Conservation (phyloP, 2,888 invertebrate species). For the Ypsolopha sequella region DNA sequence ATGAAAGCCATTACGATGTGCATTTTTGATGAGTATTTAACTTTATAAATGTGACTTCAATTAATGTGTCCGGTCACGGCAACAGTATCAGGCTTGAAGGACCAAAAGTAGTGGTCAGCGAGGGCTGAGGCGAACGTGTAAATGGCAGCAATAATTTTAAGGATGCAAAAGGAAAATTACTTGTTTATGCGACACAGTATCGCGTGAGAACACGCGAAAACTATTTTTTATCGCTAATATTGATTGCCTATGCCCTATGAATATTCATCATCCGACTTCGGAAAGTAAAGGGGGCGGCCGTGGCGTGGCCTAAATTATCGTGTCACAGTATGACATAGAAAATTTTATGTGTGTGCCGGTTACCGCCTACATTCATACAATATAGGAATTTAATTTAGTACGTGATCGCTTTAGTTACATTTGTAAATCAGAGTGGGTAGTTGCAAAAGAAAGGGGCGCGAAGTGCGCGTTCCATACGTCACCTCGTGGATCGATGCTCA, state of each 20-base stretch:
- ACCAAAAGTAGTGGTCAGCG: slow-evolving; percentile 24
- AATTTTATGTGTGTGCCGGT: slow-evolving; percentile 1
- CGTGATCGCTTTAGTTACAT: slow-evolving; percentile 10
- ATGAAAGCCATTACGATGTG: slow-evolving; percentile 56
- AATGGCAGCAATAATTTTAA: slow-evolving; percentile 37
- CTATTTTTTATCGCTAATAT: slow-evolving; percentile 64
- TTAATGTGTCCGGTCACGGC: slow-evolving; percentile 63
- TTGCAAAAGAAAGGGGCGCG: slow-evolving; percentile 65
- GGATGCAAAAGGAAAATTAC: slow-evolving; percentile 52
- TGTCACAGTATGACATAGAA: slow-evolving; percentile 58
- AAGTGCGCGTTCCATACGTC: slow-evolving; percentile 60
- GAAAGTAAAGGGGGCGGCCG: slow-evolving; percentile 54
- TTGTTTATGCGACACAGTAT: slow-evolving; percentile 66
- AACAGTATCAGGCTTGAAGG: slow-evolving; percentile 51
- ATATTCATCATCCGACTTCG: slow-evolving; percentile 59
- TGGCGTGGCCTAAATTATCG: slow-evolving; percentile 58
- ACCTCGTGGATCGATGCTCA: slow-evolving; percentile 60
- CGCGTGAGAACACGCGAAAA: slow-evolving; percentile 68
- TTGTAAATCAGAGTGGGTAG: slow-evolving; percentile 67
- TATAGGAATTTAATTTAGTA: background rate
- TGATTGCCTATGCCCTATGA: slow-evolving; percentile 68
- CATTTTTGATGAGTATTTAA: slow-evolving; percentile 58
- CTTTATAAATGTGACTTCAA: slow-evolving; percentile 41
- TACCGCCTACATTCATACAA: background rate
- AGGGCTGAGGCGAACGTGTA: slow-evolving; percentile 22